phyloP scores from a whole-genome alignment of 2,888 invertebrate genomes.

The Agapostemon virescens region DNA sequence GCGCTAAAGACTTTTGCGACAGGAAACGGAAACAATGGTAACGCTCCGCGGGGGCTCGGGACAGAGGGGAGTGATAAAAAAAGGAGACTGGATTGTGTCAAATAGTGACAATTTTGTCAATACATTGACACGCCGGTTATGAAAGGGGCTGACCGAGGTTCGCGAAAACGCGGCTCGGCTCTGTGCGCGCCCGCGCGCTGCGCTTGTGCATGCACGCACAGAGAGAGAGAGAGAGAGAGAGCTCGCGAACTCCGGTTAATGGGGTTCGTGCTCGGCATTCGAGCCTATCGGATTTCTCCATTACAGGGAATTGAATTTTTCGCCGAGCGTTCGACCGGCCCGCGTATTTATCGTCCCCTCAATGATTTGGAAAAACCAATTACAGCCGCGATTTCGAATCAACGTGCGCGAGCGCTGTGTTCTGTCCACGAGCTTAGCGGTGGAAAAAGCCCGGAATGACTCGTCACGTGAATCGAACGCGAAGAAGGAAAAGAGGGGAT shows the following conservation, averaged over 20 bases:
- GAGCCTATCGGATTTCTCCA: constrained; percentile 41
- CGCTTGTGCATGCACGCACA: background rate
- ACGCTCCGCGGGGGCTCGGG: background rate
- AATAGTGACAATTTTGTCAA: constrained; percentile 40
- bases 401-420: constrained; percentile 23
- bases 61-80: background rate
- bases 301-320: constrained; percentile 46
- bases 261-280: constrained; percentile 2
- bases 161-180: constrained; percentile 13
- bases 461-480: constrained; percentile 1
- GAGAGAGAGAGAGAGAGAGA: background rate
- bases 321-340: constrained; percentile 10
- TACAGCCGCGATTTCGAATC: constrained; percentile 36
- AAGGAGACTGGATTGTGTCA: constrained; percentile 14
- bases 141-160: constrained; percentile 6
- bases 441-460: background rate
- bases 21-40: background rate
- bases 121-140: constrained; percentile 32
- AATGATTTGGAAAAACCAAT: constrained; percentile 34
- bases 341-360: constrained; percentile 25
- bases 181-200: constrained; percentile 5
- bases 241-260: constrained; percentile 26
- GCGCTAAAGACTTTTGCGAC: constrained; percentile 29
- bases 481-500: background rate
- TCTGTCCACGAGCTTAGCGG: constrained; percentile 25